A percentile compares a stretch with the other conserved stretches of the same genome.
Evolutionary conservation across 2,797 vertebrate genomes (phyloP).

Genomic region (Uromys caudimaculatus): DNA sequence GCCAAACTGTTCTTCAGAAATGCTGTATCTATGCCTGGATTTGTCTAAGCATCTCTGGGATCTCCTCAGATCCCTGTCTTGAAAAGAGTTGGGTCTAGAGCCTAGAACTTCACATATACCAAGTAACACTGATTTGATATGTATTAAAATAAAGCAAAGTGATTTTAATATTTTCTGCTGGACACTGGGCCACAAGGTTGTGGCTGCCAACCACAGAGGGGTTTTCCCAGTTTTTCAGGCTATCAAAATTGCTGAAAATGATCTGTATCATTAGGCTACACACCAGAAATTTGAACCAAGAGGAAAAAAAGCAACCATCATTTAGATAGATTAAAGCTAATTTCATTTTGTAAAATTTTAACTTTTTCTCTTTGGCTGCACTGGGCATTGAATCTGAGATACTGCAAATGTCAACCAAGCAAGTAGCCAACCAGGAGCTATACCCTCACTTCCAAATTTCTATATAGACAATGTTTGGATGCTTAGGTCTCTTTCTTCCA

Average conservation of each 20-base stretch:
- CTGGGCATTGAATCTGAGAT: background rate
- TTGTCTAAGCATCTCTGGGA: background rate
- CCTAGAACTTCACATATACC: background rate
- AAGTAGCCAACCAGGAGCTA: too few species aligned
- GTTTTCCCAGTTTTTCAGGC: background rate
- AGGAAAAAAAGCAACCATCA: background rate
- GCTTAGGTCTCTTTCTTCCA: background rate
- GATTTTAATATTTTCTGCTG: background rate
- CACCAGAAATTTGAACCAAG: background rate
- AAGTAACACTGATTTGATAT: constrained; percentile 43
- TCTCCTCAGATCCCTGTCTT: background rate
- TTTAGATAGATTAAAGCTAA: background rate
- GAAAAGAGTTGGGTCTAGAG: background rate
- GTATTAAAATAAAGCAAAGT: background rate
- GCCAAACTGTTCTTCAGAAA: constrained; percentile 39
- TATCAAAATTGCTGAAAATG: background rate
- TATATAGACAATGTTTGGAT: background rate
- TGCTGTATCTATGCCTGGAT: constrained; percentile 12
- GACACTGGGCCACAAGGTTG: background rate
- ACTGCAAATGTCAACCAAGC: background rate
- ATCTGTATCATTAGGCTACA: background rate
- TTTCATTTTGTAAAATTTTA: constrained; percentile 52
- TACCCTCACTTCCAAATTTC: background rate
- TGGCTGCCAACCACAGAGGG: background rate
- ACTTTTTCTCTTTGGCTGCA: background rate